Conservation (phyloP, 30 jellyfish, hydroid and myxozoan genomes). For the Turritopsis rubra region DNA sequence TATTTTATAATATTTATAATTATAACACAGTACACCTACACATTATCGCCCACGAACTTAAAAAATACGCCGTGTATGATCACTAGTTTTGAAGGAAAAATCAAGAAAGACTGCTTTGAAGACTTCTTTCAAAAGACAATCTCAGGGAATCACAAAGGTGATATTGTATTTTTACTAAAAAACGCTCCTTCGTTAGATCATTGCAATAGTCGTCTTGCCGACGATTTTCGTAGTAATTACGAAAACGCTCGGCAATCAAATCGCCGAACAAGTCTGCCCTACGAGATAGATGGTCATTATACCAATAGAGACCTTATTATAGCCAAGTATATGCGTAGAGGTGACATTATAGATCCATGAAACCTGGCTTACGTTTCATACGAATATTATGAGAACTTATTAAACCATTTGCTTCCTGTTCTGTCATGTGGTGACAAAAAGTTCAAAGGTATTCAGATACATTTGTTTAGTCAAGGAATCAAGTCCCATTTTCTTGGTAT, state of each 20-base stretch:
- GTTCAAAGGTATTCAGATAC: neutral
- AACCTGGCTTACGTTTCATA: neutral
- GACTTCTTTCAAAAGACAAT: neutral
- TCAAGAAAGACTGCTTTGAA: neutral
- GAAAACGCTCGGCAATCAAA: neutral
- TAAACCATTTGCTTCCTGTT: neutral
- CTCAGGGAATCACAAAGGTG: neutral
- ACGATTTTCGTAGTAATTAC: neutral
- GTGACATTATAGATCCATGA: neutral
- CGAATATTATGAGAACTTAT: neutral
- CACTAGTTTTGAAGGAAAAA: neutral
- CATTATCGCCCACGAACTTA: neutral
- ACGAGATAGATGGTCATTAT: neutral
- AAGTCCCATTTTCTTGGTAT: neutral
- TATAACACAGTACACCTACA: neutral
- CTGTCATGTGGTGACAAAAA: neutral
- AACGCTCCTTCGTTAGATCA: neutral
- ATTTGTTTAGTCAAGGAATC: neutral
- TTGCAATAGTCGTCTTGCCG: neutral
- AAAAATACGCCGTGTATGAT: neutral
- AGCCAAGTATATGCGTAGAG: neutral
- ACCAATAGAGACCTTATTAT: neutral
- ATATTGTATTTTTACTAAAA: neutral
- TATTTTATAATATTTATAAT: too few species aligned
- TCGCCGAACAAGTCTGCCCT: neutral